Evolutionary conservation across 53 echinoderm and acorn worm species (phyloP).

Genomic region (Hippasteria phrygiana): DNA sequence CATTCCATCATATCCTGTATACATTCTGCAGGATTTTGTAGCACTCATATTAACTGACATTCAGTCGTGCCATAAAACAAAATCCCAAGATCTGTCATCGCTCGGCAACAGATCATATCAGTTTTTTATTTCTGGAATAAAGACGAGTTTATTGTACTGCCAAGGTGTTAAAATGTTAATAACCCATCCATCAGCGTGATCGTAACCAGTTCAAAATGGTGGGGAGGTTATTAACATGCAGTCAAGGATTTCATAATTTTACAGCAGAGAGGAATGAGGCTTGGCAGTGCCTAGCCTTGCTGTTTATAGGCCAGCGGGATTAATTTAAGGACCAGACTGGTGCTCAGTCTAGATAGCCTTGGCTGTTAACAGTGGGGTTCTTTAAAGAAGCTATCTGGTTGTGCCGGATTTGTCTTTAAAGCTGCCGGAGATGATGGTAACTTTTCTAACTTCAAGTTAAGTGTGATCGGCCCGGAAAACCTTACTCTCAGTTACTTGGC

Average conservation of each 20-base stretch:
- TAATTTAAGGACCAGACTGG: background rate
- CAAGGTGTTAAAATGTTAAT: background rate
- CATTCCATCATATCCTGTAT: too few species aligned
- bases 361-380: conserved; percentile 18
- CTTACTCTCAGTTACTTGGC: too few species aligned
- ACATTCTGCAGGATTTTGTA: background rate
- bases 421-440: too few species aligned
- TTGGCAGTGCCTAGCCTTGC: background rate
- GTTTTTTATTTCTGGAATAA: background rate
- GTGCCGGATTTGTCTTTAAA: background rate
- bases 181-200: background rate
- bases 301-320: background rate
- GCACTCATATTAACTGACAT: background rate
- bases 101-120: background rate
- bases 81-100: background rate
- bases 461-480: too few species aligned
- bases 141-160: background rate
- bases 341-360: background rate
- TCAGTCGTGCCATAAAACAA: background rate
- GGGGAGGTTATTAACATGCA: background rate
- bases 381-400: background rate
- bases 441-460: too few species aligned
- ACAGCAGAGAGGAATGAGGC: background rate
- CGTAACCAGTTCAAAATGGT: background rate
- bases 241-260: background rate